Evolutionary conservation across 1,140 invertebrate species (phyloP).

Genomic region (Gonioctena quinquepunctata): DNA sequence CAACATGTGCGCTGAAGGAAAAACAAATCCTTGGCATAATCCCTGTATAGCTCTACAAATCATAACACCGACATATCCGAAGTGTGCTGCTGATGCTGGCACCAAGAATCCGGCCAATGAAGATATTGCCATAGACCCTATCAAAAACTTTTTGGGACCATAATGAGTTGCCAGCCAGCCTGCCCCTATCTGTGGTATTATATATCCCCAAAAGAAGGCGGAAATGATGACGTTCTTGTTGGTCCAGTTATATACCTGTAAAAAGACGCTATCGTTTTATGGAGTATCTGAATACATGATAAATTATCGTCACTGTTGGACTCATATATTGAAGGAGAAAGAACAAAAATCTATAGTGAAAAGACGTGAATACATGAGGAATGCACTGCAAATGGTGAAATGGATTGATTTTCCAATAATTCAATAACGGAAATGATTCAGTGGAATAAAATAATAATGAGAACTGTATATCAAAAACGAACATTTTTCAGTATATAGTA

Average conservation of each 20-base stretch:
- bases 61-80: constrained; percentile 65
- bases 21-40: constrained; percentile 75
- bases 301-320: too few relatives aligned
- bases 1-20: constrained; percentile 77
- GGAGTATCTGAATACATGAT: too few relatives aligned
- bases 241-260: neutral
- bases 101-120: constrained; percentile 59
- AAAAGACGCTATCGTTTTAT: too few relatives aligned
- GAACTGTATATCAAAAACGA: too few relatives aligned
- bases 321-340: too few relatives aligned
- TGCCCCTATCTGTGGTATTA: constrained; percentile 64
- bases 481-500: too few relatives aligned
- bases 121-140: constrained; percentile 59
- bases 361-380: too few relatives aligned
- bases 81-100: constrained; percentile 52
- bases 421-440: too few relatives aligned
- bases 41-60: constrained; percentile 73
- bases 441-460: too few relatives aligned
- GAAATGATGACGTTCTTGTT: constrained; percentile 61
- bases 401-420: too few relatives aligned
- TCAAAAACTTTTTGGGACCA: constrained; percentile 65
- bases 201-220: constrained; percentile 69
- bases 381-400: too few relatives aligned
- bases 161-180: constrained; percentile 68
- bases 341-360: too few relatives aligned